Base-by-base conservation (phyloP, 35 echinoderm and acorn worm species). In the Hemicentrotus pulcherrimus region DNA sequence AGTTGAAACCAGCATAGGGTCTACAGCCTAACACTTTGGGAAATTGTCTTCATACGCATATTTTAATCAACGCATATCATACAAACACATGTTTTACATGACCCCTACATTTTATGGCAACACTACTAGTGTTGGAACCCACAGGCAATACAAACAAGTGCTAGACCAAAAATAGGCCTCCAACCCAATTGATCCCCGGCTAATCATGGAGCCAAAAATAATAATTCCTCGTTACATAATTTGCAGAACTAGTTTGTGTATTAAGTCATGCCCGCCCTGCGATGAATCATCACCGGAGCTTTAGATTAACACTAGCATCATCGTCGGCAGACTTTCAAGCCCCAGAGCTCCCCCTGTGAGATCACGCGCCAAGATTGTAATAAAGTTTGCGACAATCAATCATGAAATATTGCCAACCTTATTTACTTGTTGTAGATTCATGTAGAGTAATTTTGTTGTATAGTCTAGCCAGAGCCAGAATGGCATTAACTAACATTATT, bases 121-220 rank as follows among this genome's bases (percentile, higher is more conserved):
- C 35, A 41, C 35, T 41, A 41, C 35, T 41, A 41, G 1, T 1
- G 3, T 0, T 41, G 3, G 35, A 41, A 41, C 35, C 35, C 35
- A 41, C 35, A 41, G 35, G 35, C 35, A 14, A 59, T 10, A 59
- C 52, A 11, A 7, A 28, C 24, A 78, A 28, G 65, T 78, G 65
- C 24, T 6, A 78, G 65, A 78, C 24, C 28, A n/a, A 78, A 78
- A 78, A 78, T 78, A 78, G 65, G 19, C 65, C 19, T 78, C 65
- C 65, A 78, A 78, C 22, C 22, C 28, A 78, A 78, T 78, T 78
- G 65, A 78, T 78, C 65, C 65, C 22, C 65, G 65, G 65, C 65
- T 78, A 78, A 78, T 78, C 65, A 78, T n/a, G 65, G 65, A 78
- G 65, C 65, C 65, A 78, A 78, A 78, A 78, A 78, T 78, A 78